A percentile compares a stretch with the other conserved stretches of the same genome.
These are phyloP conservation scores for Neuroterus valhalla DNA, from an alignment of 1,140 invertebrate genomes.

Conservation along the genomic window DNA sequence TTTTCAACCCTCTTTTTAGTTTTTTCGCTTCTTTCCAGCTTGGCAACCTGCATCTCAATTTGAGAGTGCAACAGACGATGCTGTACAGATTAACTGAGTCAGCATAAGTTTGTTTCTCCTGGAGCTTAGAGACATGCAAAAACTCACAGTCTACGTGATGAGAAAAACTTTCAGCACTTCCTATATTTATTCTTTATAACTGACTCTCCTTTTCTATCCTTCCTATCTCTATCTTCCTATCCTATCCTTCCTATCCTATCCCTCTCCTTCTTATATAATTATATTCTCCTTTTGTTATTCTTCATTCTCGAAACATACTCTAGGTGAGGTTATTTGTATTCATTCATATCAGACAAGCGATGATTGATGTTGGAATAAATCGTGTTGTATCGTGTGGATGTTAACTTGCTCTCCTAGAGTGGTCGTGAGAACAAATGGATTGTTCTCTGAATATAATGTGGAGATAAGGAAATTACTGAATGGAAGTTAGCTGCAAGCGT, in stretches of 20 bases:
- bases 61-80: background rate
- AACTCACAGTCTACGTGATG: constrained; percentile 9
- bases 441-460: constrained; percentile 19
- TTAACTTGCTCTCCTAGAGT: background rate
- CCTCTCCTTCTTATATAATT: background rate
- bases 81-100: background rate
- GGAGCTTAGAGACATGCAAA: background rate
- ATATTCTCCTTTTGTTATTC: background rate
- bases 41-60: constrained; percentile 28
- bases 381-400: constrained; percentile 6
- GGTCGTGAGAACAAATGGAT: constrained; percentile 7
- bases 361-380: constrained; percentile 23
- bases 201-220: background rate
- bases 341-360: constrained; percentile 9
- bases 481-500: constrained; percentile 22
- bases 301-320: background rate
- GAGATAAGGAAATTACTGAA: constrained; percentile 11
- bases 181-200: background rate
- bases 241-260: background rate
- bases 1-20: constrained; percentile 24
- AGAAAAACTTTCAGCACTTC: constrained; percentile 15
- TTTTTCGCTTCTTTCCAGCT: constrained; percentile 26
- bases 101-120: constrained; percentile 26
- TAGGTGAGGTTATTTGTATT: background rate
- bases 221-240: background rate